These are phyloP conservation scores for Catamblyrhynchus diadema DNA, from an alignment of 2,797 vertebrate genomes.

Conservation along the genomic window DNA sequence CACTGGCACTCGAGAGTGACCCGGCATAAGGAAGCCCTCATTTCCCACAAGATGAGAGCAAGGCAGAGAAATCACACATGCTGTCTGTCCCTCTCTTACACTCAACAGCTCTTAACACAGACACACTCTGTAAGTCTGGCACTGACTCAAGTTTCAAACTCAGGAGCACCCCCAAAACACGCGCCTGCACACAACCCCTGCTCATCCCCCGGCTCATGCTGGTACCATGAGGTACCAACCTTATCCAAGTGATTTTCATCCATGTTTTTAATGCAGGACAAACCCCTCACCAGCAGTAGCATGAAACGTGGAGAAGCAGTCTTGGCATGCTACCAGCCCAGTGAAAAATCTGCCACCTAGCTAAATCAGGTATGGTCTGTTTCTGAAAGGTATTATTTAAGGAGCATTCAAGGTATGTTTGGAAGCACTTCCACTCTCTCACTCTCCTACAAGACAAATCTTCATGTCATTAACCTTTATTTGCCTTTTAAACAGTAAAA, in stretches of 20 bases:
- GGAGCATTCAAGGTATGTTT: background rate
- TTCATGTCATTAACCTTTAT: slow-evolving; percentile 17
- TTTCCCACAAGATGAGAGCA: background rate
- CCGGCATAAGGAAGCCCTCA: background rate
- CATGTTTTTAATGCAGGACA: background rate
- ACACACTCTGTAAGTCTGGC: background rate
- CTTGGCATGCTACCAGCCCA: background rate
- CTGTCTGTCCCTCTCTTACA: background rate
- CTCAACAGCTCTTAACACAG: background rate
- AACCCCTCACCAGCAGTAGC: background rate
- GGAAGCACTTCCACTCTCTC: background rate
- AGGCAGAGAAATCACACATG: background rate
- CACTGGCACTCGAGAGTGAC: background rate
- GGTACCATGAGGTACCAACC: background rate
- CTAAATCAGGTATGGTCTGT: background rate
- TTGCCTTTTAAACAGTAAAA: slow-evolving; percentile 13
- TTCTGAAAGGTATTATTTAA: background rate
- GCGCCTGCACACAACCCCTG: rapidly evolving
- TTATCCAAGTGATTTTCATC: background rate
- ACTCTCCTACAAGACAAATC: background rate
- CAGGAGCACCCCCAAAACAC: rapidly evolving
- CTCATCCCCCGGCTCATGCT: background rate
- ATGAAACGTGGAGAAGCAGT: rapidly evolving
- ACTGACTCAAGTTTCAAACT: background rate
- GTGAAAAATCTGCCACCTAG: background rate